Conservation (phyloP, 2,113 vertebrate genomes). For the Coregonus clupeaformis region DNA sequence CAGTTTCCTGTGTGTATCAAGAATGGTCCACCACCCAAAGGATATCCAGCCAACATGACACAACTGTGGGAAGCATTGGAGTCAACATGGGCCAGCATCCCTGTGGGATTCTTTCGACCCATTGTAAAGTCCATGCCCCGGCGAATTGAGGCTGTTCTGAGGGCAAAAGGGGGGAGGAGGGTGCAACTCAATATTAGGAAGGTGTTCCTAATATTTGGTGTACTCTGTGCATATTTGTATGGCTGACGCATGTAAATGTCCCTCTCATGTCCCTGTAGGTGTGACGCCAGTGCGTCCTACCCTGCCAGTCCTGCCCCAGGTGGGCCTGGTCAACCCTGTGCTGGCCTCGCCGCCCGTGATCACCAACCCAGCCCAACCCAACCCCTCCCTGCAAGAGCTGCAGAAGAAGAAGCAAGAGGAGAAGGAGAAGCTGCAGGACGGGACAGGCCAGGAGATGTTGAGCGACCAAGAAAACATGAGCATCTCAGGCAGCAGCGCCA, state of each 20-base stretch:
- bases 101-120: too few species aligned
- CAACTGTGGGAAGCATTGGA: too few species aligned
- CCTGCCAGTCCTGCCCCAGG: conserved; percentile 92
- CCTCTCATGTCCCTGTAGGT: conserved; percentile 66
- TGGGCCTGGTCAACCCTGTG: conserved; percentile 94
- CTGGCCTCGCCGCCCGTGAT: conserved; percentile 87
- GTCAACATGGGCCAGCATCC: too few species aligned
- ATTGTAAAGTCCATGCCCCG: too few species aligned
- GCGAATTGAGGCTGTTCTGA: too few species aligned
- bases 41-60: too few species aligned
- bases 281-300: conserved; percentile 91
- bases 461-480: conserved; percentile 96
- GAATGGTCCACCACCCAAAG: too few species aligned
- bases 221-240: not conserved
- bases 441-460: conserved; percentile 87
- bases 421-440: conserved; percentile 79
- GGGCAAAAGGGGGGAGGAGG: too few species aligned
- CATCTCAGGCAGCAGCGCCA: conserved; percentile 90
- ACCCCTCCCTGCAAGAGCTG: conserved; percentile 40
- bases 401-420: conserved; percentile 84
- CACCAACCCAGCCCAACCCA: conserved; percentile 55
- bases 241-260: not conserved
- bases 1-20: too few species aligned
- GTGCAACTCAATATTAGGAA: too few species aligned
- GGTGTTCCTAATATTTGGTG: too few species aligned